Evolutionary conservation across 2,113 vertebrate species (phyloP), one percentile per base, ranked within the genome.

Genomic region (Camelus dromedarius): DNA sequence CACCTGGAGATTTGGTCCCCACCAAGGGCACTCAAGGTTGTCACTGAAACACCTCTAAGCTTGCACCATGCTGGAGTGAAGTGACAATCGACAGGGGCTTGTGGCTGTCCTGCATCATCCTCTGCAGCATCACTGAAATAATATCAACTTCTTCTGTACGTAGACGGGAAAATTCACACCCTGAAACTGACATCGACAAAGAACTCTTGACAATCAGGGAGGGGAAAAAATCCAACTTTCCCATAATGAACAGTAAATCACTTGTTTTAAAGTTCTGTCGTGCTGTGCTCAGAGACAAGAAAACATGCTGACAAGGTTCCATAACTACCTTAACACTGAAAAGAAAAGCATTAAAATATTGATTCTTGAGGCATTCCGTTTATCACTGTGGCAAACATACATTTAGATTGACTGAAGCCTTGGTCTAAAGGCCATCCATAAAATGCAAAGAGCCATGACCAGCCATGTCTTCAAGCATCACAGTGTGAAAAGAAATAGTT

Each of bases 241-340:
- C 82, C 79, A 28, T 52, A 64, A 93, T 32, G 54, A 94, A 91
- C 62, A 69, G n/a, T 19, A 67, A 96, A 91, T 85, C 30, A 46
- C 60, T 95, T 91, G 73, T 88, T 96, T 93, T 86, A 24, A 93
- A 90, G 46, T 42, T 91, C 60, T 35, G 86, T 69, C 28, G 30
- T 66, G 28, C 67, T 93, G 42, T 62, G 58, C 54, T 83, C 52
- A 32, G 35, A 95, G n/a, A 77, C 30, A 52, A 70, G 81, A 67
- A 30, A 76, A 18, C 42, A 77, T 52, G 56, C 3, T 62, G 35
- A 73, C 69, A 54, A 26, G 18, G 18, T 42, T 14, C 19, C 89
- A 84, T 52, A 90, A 54, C 70, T 70, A 95, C 30, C 32, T 89
- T 60, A 76, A 77, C 14, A 58, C 26, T 3, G 6, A 58, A 92